Percentiles rank a stretch among this genome's conserved stretches.
These are phyloP conservation scores for Melitaea athalia DNA, from an alignment of 2,888 invertebrate genomes.

Conservation along the genomic window DNA sequence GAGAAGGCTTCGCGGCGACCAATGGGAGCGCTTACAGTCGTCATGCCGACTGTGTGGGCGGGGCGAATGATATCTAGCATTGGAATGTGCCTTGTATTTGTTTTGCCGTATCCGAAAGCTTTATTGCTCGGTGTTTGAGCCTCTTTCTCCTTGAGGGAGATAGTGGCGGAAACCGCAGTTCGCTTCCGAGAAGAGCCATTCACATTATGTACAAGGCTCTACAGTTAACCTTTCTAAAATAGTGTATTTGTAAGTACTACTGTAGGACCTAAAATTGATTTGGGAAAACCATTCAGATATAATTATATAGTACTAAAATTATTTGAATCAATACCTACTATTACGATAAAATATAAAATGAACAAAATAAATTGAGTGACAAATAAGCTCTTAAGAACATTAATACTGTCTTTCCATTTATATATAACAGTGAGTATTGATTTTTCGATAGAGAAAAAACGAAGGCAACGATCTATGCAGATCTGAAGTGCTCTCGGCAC, in stretches of 20 bases:
- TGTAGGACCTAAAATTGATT: not conserved
- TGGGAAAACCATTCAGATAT: slow-evolving; percentile 7
- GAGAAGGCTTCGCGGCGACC: slow-evolving; percentile 79
- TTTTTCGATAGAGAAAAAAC: slow-evolving; percentile 82
- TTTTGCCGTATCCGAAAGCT: slow-evolving; percentile 79
- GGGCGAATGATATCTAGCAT: slow-evolving; percentile 82
- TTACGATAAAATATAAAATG: not conserved
- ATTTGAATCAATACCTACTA: too few relatives aligned
- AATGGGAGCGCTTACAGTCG: slow-evolving; percentile 78
- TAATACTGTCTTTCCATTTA: slow-evolving; percentile 72
- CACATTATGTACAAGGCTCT: slow-evolving; percentile 72
- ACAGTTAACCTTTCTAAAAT: slow-evolving; percentile 29
- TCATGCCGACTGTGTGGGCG: slow-evolving; percentile 82
- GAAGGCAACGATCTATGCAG: slow-evolving; percentile 83
- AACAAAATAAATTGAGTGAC: slow-evolving; percentile 40
- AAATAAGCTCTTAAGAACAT: slow-evolving; percentile 62
- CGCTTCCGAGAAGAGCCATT: slow-evolving; percentile 70
- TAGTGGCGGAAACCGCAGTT: slow-evolving; percentile 73
- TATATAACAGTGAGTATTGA: slow-evolving; percentile 79
- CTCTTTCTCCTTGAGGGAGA: slow-evolving; percentile 78
- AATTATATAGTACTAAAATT: not conserved
- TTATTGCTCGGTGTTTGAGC: slow-evolving; percentile 78
- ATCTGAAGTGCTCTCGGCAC: slow-evolving; percentile 83
- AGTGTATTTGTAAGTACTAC: not conserved
- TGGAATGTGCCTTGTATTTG: slow-evolving; percentile 82